phyloP scores from a whole-genome alignment of 1,140 invertebrate genomes.

The Drosophila neocordata region DNA sequence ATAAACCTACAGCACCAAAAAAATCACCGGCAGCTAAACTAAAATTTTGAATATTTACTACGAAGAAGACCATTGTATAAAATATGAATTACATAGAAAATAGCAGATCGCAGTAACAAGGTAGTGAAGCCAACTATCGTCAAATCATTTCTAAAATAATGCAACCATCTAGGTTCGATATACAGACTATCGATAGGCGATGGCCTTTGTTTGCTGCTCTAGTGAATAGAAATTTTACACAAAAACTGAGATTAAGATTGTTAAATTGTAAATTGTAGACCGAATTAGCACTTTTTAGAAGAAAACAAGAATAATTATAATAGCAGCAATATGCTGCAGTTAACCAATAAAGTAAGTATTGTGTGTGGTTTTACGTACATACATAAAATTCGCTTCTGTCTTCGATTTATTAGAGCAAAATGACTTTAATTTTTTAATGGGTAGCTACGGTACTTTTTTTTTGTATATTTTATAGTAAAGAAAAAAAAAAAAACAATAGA shows the following conservation, averaged over 20 bases:
- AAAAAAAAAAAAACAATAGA: neutral
- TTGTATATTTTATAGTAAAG: neutral
- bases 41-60: no score
- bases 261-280: constrained; percentile 38
- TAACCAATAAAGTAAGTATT: constrained; percentile 59
- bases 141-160: neutral
- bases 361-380: neutral
- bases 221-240: constrained; percentile 7
- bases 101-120: no score
- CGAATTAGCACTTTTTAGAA: constrained; percentile 27
- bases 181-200: neutral
- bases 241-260: constrained; percentile 17
- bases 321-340: constrained; percentile 65
- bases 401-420: neutral
- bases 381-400: constrained; percentile 5
- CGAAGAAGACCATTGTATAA: no score
- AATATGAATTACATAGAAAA: no score
- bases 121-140: neutral
- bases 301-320: constrained; percentile 3
- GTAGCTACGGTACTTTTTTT: constrained; percentile 15
- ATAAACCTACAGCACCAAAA: no score
- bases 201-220: constrained; percentile 9
- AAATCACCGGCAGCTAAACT: no score
- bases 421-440: constrained; percentile 4
- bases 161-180: neutral